A percentile compares a stretch with the other conserved stretches of the same genome.
phyloP scores from a whole-genome alignment of 2,797 vertebrate genomes.

The Melanotaenia trifasciata region DNA sequence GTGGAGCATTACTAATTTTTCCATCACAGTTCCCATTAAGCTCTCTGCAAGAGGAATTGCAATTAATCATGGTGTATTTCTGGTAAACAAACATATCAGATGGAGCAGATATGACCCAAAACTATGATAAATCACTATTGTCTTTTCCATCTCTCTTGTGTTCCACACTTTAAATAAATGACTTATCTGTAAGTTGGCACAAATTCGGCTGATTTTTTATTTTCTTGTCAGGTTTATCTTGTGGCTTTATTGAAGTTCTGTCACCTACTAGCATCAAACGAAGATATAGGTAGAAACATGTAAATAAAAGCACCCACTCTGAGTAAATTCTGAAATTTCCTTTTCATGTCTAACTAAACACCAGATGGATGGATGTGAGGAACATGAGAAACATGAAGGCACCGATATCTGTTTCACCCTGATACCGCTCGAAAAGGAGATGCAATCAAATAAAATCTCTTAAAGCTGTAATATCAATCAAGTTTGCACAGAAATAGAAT shows the following conservation, averaged over 20 bases:
- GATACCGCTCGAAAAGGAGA: not conserved
- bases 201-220: no score
- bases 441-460: slow-evolving; percentile 3
- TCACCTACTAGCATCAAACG: no score
- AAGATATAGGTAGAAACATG: no score
- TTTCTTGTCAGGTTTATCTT: not conserved
- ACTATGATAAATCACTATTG: slow-evolving; percentile 17
- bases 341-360: not conserved
- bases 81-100: slow-evolving; percentile 61
- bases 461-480: slow-evolving; percentile 6
- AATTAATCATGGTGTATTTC: slow-evolving; percentile 57
- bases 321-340: not conserved
- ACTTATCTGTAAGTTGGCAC: slow-evolving; percentile 2
- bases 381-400: not conserved
- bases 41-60: slow-evolving; percentile 38
- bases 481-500: slow-evolving; percentile 3
- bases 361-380: not conserved
- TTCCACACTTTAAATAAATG: slow-evolving; percentile 15
- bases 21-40: slow-evolving; percentile 60
- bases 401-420: not conserved
- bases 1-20: slow-evolving; percentile 57
- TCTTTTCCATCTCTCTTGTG: slow-evolving; percentile 26
- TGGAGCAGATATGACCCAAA: slow-evolving; percentile 37
- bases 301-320: not conserved
- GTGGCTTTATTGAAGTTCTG: no score